Conservation (phyloP, 2,113 vertebrate genomes). For the Ornithorhynchus anatinus region DNA sequence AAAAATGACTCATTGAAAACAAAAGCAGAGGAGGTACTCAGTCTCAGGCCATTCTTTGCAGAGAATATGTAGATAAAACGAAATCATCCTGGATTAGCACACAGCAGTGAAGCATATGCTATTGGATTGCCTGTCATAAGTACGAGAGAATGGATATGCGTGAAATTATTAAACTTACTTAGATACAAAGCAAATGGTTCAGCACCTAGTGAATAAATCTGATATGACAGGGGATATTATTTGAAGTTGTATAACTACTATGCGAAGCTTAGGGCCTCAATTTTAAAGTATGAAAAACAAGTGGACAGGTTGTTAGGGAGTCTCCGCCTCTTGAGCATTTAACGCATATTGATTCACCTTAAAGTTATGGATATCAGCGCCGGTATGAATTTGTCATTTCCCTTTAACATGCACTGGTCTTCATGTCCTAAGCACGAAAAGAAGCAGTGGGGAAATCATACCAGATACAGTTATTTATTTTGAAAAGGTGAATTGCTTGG, state of each 20-base stretch:
- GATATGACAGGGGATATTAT: constrained; percentile 38
- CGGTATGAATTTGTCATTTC: constrained; percentile 23
- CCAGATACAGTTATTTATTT: background rate
- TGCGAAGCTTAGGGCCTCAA: constrained; percentile 17
- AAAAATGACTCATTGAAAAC: constrained; percentile 30
- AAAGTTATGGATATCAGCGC: constrained; percentile 14
- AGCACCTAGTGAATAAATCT: constrained; percentile 56
- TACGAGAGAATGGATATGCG: constrained; percentile 52
- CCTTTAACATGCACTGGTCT: background rate
- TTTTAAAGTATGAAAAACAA: constrained; percentile 31
- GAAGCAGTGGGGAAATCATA: background rate
- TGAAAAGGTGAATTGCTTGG: background rate
- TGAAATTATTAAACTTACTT: constrained; percentile 60
- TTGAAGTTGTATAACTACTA: constrained; percentile 31
- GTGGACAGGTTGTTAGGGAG: constrained; percentile 24
- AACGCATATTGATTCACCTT: constrained; percentile 35
- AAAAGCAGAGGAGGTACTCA: constrained; percentile 39
- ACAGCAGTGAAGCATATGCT: constrained; percentile 54
- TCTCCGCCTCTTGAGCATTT: constrained; percentile 19
- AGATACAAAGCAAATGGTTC: constrained; percentile 42
- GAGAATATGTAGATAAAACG: constrained; percentile 50
- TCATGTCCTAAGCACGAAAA: constrained; percentile 11
- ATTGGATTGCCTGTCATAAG: constrained; percentile 61
- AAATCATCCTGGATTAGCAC: constrained; percentile 49
- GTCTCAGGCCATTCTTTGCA: constrained; percentile 30